Percentiles rank a stretch among this genome's conserved stretches.
phyloP scores from a whole-genome alignment of 2,797 vertebrate species.

The Enteromius thamalakanensis region DNA sequence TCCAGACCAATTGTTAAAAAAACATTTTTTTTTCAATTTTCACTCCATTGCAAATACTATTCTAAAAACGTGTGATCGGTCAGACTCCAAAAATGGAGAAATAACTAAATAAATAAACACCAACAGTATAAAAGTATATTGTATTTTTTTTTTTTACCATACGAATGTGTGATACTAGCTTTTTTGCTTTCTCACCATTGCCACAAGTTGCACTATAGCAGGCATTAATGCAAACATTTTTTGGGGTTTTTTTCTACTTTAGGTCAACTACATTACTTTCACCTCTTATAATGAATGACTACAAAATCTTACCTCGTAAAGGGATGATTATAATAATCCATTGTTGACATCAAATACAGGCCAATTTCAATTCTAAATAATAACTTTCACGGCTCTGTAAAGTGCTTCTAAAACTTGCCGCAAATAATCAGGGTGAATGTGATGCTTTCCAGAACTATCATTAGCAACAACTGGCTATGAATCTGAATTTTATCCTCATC shows the following conservation, averaged over 20 bases:
- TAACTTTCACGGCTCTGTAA: not conserved
- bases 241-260: not conserved
- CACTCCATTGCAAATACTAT: no score
- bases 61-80: not conserved
- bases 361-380: constrained; percentile 13
- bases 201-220: not conserved
- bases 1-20: not conserved
- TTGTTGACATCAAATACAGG: not conserved
- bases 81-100: not conserved
- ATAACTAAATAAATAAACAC: not conserved
- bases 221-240: not conserved
- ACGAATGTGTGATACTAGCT: not conserved
- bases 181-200: not conserved
- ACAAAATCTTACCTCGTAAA: not conserved
- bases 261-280: not conserved
- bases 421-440: constrained; percentile 6
- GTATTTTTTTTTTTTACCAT: no score
- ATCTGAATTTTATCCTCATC: constrained; percentile 30
- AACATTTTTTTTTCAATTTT: not conserved
- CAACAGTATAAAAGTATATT: not conserved
- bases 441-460: not conserved
- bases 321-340: not conserved
- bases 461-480: constrained; percentile 23
- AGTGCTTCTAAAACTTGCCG: constrained; percentile 3
- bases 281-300: not conserved